Conservation (phyloP, 2,888 invertebrate species). For the Neuroscelio doddi region DNA sequence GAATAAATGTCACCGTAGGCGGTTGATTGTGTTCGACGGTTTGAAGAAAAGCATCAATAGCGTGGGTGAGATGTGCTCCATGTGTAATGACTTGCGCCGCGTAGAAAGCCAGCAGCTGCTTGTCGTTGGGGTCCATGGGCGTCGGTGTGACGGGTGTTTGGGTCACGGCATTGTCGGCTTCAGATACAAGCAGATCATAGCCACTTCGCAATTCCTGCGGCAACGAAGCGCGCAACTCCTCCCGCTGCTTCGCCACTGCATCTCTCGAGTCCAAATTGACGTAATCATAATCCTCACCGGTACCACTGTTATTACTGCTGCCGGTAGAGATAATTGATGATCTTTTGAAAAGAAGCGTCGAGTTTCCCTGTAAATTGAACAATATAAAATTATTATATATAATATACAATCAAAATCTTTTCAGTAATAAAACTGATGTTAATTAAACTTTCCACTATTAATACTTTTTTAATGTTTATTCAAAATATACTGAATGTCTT, state of each 20-base stretch:
- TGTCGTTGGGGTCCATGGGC: conserved; percentile 82
- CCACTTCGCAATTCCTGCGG: conserved; percentile 83
- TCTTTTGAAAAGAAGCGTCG: conserved; percentile 84
- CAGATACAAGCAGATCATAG: conserved; percentile 83
- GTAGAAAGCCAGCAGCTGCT: conserved; percentile 89
- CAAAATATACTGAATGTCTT: too few species aligned
- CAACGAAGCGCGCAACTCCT: conserved; percentile 81
- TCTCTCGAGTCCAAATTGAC: conserved; percentile 87
- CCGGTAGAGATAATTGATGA: conserved; percentile 68
- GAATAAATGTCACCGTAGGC: conserved; percentile 78
- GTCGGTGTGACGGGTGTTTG: conserved; percentile 69
- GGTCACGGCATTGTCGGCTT: conserved; percentile 78
- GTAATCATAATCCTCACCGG: conserved; percentile 92
- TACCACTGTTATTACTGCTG: conserved; percentile 74
- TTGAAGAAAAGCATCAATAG: conserved; percentile 93
- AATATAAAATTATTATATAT: too few species aligned
- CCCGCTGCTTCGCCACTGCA: conserved; percentile 80
- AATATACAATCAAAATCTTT: too few species aligned
- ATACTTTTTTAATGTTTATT: too few species aligned
- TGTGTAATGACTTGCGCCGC: conserved; percentile 90
- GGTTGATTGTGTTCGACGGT: conserved; percentile 95
- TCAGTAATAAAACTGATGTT: too few species aligned
- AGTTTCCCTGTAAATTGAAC: conserved; percentile 77
- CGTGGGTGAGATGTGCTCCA: conserved; percentile 87
- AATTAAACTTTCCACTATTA: too few species aligned